A percentile compares a stretch with the other conserved stretches of the same genome.
Conservation (phyloP, 2,888 invertebrate genomes). For the Sphaeridia pumilis region DNA sequence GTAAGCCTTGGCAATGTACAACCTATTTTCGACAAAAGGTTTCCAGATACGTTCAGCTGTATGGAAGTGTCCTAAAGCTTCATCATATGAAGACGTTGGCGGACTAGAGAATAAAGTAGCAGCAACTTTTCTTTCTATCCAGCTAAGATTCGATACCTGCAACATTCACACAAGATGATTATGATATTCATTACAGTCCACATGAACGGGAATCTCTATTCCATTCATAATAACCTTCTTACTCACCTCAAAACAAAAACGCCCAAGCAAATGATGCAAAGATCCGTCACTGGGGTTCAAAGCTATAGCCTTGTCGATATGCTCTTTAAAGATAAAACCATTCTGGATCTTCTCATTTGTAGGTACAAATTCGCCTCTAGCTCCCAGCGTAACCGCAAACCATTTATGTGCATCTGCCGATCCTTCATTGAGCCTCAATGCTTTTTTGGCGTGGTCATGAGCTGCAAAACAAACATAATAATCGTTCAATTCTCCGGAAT, state of each 20-base stretch:
- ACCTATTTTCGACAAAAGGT: conserved; percentile 50
- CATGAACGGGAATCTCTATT: neutral
- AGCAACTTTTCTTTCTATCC: conserved; percentile 56
- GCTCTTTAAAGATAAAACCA: conserved; percentile 54
- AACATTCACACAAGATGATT: conserved; percentile 10
- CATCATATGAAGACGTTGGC: conserved; percentile 51
- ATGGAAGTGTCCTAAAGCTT: conserved; percentile 49
- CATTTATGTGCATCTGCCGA: conserved; percentile 57
- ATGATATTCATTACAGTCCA: neutral
- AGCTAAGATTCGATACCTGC: conserved; percentile 48
- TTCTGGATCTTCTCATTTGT: conserved; percentile 53
- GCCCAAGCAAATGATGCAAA: conserved; percentile 55
- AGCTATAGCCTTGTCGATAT: conserved; percentile 53
- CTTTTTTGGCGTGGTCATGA: conserved; percentile 46
- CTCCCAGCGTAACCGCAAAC: conserved; percentile 56
- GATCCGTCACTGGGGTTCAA: conserved; percentile 51
- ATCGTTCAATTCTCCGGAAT: too few species aligned
- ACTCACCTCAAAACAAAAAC: conserved; percentile 55
- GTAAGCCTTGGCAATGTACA: conserved; percentile 48
- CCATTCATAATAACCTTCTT: neutral
- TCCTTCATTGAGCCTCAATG: conserved; percentile 44
- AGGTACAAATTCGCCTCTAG: conserved; percentile 49
- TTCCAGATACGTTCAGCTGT: conserved; percentile 46
- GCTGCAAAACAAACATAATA: conserved; percentile 40
- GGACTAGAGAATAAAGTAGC: conserved; percentile 52